phyloP scores from a whole-genome alignment of 2,797 vertebrate species.

The Etheostoma perlongum region DNA sequence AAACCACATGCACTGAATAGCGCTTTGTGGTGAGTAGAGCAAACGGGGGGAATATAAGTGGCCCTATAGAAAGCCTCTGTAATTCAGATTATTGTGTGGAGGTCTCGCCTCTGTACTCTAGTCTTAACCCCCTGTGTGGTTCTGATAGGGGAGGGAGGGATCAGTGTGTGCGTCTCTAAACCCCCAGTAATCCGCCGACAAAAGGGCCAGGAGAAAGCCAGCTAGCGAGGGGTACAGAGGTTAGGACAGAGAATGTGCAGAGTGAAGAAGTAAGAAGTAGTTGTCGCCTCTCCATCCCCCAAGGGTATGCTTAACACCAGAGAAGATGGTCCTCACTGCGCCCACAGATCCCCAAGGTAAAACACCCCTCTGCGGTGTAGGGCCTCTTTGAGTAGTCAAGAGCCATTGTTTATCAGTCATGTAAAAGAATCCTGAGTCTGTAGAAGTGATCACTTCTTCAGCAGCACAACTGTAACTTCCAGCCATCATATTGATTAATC shows the following conservation, averaged over 20 bases:
- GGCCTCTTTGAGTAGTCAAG: conserved; percentile 28
- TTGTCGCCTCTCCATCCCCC: conserved; percentile 54
- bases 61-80: conserved; percentile 68
- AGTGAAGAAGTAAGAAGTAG: conserved; percentile 66
- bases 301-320: conserved; percentile 68
- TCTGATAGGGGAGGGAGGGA: conserved; percentile 67
- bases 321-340: conserved; percentile 56
- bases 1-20: conserved; percentile 58
- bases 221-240: conserved; percentile 46
- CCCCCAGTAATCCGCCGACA: conserved; percentile 76
- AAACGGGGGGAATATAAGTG: conserved; percentile 64
- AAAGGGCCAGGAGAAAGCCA: conserved; percentile 70
- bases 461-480: conserved; percentile 53
- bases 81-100: conserved; percentile 75
- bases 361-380: conserved; percentile 29
- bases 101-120: conserved; percentile 67
- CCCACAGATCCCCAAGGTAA: conserved; percentile 26
- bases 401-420: conserved; percentile 46
- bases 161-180: conserved; percentile 69
- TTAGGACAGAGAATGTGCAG: conserved; percentile 71
- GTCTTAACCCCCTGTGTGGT: conserved; percentile 76
- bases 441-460: conserved; percentile 41
- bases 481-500: conserved; percentile 64
- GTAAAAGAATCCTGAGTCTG: conserved; percentile 25
- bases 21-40: conserved; percentile 47